phyloP scores from a whole-genome alignment of 2,797 vertebrate genomes.

The Gastrophryne carolinensis region DNA sequence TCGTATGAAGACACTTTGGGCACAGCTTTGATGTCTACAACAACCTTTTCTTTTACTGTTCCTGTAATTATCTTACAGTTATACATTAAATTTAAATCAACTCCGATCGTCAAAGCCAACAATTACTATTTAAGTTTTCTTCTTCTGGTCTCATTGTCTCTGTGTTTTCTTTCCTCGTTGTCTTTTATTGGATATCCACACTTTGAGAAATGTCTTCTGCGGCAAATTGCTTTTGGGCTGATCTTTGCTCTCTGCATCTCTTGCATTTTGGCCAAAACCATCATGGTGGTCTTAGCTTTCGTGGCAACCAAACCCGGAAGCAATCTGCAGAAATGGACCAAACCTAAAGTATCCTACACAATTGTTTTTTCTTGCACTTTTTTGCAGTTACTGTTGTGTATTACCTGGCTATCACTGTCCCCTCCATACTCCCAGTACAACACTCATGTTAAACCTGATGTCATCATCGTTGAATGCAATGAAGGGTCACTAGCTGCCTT shows the following conservation, averaged over 20 bases:
- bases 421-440: not conserved
- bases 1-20: not conserved
- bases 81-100: not conserved
- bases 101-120: not conserved
- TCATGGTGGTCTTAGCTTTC: not conserved
- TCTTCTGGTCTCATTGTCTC: not conserved
- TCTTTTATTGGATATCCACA: not conserved
- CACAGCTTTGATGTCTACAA: not conserved
- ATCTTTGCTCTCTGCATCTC: not conserved
- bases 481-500: slow-evolving; percentile 22
- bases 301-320: not conserved
- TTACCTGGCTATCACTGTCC: not conserved
- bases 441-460: not conserved
- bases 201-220: not conserved
- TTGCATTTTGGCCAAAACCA: not conserved
- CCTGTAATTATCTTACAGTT: not conserved
- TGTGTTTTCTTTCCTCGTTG: not conserved
- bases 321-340: not conserved
- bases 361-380: not conserved
- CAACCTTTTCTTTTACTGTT: not conserved
- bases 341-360: not conserved
- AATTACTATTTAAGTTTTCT: not conserved
- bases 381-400: not conserved
- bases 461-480: slow-evolving; percentile 10
- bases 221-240: not conserved